Base-by-base conservation (phyloP, 2,797 vertebrate genomes). In the Acanthurus tractus region DNA sequence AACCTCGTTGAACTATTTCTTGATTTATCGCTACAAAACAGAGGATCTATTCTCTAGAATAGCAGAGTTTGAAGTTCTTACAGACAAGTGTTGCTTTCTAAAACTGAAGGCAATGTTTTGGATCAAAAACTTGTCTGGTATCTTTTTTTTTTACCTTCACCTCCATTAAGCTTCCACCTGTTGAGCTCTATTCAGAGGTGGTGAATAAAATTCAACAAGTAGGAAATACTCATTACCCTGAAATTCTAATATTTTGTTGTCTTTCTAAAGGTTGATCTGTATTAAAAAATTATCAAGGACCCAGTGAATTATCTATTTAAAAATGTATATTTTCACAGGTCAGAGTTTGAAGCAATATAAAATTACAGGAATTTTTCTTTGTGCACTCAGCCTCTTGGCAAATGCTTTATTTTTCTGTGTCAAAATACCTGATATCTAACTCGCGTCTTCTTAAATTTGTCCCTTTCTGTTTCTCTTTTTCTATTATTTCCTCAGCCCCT, bases 241-340 rank as follows among this genome's bases (percentile, higher is more conserved):
- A 50, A 58, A 56, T 52, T 46, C 20, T 29, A 25, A 29, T 56
- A 23, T 64, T 68, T 23, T 8, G 20, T 77, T 58, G 0, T 36
- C 57, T 48, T 68, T 81, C 14, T 77, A 66, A 76, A 76, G 46
- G 62, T 34, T 36, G 2, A n/a, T 38, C 18, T 55, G 52, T 45
- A 12, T 44, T 50, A 71, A 53, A 49, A 65, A 14, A 56, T 10
- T n/a, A 13, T 69, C 64, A 78, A 74, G 48, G 70, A 76, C 25
- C 5, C 8, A 57, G n/a, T 46, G 38, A 77, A 74, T 70, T 18
- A 38, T 25, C 12, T 20, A 34, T 13, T 66, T 57, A 36, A 50
- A 53, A 45, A 23, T 23, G 40, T 22, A 48, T 45, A 45, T 73
- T 74, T 74, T 64, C 45, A 54, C 36, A 74, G 42, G 11, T 71